Evolutionary conservation across 2,113 vertebrate species (phyloP), one percentile per base, ranked within the genome.

Genomic region (Pangasianodon gigas): DNA sequence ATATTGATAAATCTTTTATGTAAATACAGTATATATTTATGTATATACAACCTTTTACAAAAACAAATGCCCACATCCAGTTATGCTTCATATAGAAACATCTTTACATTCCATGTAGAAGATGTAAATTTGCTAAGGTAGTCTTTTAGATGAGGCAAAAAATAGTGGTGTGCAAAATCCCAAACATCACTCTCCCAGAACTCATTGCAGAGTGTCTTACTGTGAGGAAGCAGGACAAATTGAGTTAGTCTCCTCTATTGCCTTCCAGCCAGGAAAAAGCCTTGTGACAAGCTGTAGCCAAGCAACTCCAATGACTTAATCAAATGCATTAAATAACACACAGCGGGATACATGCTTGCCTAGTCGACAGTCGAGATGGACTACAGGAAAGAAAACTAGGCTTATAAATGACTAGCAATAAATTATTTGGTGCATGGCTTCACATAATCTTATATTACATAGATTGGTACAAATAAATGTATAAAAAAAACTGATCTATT

Each of bases 281-380:
- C 94, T 92, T 93, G 94, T 95, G 93, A 94, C 93, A 89, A 89
- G 89, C 89, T 4, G 92, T 93, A 93, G 90, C 94, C 94, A 48
- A 86, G 92, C 89, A 94, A 93, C 93, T 29, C 90, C 92, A 93
- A 94, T 91, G 92, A 92, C 91, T 94, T 92, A 75, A 92, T 93
- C 92, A 94, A 93, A 93, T 92, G 94, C 92, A 93, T 37, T 92
- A 88, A 93, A 48, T 80, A 87, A 92, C 82, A 37, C 90, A 85
- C 88, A 58, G 87, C 75, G 82, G 85, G 92, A 48, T 8, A 26
- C 56, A 41, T 24, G 81, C 52, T 58, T 2, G 24, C 48, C 79
- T 3, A 54, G 79, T 29, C 29, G 13, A 52, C 79, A 81, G 14
- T 19, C 48, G 2, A 81, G 48, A 83, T 4, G 54, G 29, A 92